Evolutionary conservation across 2,797 vertebrate species (phyloP), one percentile per base, ranked within the genome.

Genomic region (Petrocephalus sullivani): DNA sequence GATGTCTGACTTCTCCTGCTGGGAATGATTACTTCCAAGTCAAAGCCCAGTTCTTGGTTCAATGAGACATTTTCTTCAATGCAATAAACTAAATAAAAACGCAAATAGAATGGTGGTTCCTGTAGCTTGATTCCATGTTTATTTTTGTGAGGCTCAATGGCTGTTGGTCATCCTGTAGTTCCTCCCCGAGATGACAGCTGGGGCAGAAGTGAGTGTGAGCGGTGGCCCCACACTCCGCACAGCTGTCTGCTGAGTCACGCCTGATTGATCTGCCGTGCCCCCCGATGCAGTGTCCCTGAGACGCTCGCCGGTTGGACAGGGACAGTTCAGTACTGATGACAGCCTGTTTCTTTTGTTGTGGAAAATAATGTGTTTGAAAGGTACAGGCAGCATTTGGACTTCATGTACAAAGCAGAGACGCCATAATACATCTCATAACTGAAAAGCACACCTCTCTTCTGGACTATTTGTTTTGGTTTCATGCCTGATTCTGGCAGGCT

Each of bases 191-290:
- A 41, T 81, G 75, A 81, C 37, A 81, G 41, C 37, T 81, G 41
- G 6, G 41, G 33, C 75, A 49, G 9, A 57, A 81, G 41, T 19
- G 75, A 16, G 14, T 81, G 8, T 9, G 41, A 8, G 41, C 37
- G 9, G 75, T 7, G n/a, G 9, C 7, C 75, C 75, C 19, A 2
- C 46, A 81, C 75, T 9, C 37, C 2, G 3, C 75, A 81, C 41
- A 81, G 75, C 75, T 81, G 75, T 81, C 75, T 81, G 75, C 75
- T 81, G 75, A 81, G 75, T 81, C 75, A 49, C 8, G 7, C 75
- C 19, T n/a, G 37, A 81, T 81, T 81, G 75, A 81, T 81, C 75
- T 49, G 41, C 41, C 1, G 46, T 46, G 75, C 41, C 75, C 75
- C 64, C 7, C 41, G 7, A 49, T 19, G 75, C 75, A 49, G 75